Evolutionary conservation across 1,140 invertebrate genomes (phyloP), one percentile per base, ranked within the genome.

Genomic region (Drosophila pruinosa): DNA sequence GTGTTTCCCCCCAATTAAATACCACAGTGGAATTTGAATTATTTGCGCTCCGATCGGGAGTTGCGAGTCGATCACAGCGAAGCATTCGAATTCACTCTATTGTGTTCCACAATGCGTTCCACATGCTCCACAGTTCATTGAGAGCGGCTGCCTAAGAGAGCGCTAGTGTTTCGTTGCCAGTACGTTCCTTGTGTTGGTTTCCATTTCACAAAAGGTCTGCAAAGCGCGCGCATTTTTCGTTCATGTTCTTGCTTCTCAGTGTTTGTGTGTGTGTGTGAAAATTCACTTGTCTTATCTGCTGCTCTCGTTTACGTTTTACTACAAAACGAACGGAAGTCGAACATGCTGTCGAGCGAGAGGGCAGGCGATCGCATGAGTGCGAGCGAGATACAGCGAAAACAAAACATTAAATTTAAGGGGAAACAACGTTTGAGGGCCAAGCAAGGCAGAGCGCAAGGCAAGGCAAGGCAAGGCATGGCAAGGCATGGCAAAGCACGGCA

Each of bases 351-450:
- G 53, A 67, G 47, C 54, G 62, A 59, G 67, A 63, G 28, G 3
- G 58, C 10, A 28, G 7, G 69, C 21, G 43, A 7, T 26, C 14
- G 22, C 15, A 21, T 22, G 28, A 28, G 78, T 68, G 72, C 56
- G 58, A 83, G 62, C 67, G 59, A 45, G 75, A 85, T 36, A 53
- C 57, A 79, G 58, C 79, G 80, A 83, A 83, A 85, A 83, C 79
- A 83, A 83, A 83, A 83, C 79, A 78, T 78, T 72, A 83, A 79
- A 79, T 72, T 76, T 70, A 36, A 70, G 68, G 67, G 78, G 78
- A 65, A 57, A 65, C 59, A 64, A 63, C 67, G 59, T 63, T 63
- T 63, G 50, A 48, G 39, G 41, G 59, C 48, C 39, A 63, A 21
- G 10, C 52, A 19, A 17, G 36, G n/a, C n/a, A n/a, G n/a, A n/a